Evolutionary conservation across 2,113 vertebrate species (phyloP).

Genomic region (Coracopsis vasa): DNA sequence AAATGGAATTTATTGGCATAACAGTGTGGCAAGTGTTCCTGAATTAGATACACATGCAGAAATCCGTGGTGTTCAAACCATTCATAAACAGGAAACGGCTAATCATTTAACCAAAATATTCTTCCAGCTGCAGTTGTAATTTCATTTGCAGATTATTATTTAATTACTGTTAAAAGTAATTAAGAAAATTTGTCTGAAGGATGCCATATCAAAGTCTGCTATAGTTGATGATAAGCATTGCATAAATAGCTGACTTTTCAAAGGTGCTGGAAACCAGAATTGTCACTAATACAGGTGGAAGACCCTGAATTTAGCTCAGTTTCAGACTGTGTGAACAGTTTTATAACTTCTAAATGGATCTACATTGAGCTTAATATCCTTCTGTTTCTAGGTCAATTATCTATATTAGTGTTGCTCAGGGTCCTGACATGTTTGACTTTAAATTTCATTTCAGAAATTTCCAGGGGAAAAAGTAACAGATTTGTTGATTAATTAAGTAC

Average conservation of each 20-base stretch:
- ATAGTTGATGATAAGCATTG: background rate
- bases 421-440: background rate
- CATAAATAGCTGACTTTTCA: background rate
- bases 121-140: conserved; percentile 8
- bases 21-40: background rate
- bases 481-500: background rate
- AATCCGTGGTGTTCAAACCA: background rate
- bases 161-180: conserved; percentile 45
- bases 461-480: background rate
- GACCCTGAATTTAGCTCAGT: background rate
- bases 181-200: conserved; percentile 8
- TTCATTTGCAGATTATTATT: conserved; percentile 34
- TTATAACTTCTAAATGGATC: background rate
- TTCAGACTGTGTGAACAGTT: background rate
- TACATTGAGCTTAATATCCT: background rate
- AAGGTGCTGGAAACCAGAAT: background rate
- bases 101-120: conserved; percentile 20
- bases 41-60: background rate
- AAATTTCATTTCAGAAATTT: background rate
- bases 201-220: background rate
- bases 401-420: background rate
- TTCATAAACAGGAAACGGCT: conserved; percentile 26
- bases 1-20: background rate
- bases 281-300: background rate
- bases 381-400: background rate